Conservation (phyloP, 2,888 invertebrate genomes). For the Capitulum mitella region DNA sequence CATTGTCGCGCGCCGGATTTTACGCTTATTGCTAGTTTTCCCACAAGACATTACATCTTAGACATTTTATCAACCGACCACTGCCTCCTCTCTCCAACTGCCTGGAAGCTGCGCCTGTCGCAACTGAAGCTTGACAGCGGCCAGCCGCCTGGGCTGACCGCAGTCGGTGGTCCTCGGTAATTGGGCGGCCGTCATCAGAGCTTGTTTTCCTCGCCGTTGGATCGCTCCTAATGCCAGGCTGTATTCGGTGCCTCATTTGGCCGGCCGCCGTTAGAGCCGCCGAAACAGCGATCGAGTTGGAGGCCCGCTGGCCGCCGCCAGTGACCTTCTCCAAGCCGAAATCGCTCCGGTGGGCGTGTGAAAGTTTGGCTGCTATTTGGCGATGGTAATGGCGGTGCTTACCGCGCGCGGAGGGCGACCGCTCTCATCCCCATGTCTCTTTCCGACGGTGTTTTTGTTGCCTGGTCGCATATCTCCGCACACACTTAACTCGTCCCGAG, state of each 20-base stretch:
- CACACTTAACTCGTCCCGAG: neutral
- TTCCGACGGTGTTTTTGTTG: neutral
- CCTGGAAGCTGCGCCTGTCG: too few relatives aligned
- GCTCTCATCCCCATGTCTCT: neutral
- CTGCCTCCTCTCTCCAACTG: too few relatives aligned
- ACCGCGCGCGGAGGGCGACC: neutral
- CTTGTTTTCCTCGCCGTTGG: neutral
- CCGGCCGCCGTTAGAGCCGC: neutral
- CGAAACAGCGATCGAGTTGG: neutral
- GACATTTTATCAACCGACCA: too few relatives aligned
- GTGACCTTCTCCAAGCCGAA: neutral
- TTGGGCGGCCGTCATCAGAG: neutral
- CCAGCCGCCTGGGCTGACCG: too few relatives aligned
- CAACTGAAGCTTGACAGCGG: too few relatives aligned
- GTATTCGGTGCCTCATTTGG: neutral
- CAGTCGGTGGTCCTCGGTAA: too few relatives aligned
- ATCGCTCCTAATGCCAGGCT: neutral
- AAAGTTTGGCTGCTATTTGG: neutral
- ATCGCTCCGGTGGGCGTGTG: neutral
- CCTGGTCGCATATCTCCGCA: slow-evolving; percentile 1
- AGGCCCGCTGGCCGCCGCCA: neutral
- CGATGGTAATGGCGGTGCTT: neutral
- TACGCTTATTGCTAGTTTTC: too few relatives aligned
- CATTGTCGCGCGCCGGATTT: too few relatives aligned
- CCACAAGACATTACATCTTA: too few relatives aligned